Evolutionary conservation across 2,888 invertebrate genomes (phyloP).

Genomic region (Beris morrisii): DNA sequence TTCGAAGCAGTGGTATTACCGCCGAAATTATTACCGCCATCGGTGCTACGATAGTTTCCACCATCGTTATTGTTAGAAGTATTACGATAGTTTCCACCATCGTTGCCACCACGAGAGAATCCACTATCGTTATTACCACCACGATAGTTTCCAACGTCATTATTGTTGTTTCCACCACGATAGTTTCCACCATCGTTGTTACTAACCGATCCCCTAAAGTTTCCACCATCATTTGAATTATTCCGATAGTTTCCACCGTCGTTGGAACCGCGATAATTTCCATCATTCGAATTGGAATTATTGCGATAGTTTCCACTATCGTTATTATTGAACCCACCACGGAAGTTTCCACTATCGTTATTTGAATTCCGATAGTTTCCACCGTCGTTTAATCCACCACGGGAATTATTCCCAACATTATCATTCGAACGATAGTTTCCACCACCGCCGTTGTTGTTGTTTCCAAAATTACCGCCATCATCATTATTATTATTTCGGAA

Average conservation of each 20-base stretch:
- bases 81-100: too few species aligned
- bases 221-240: slow-evolving; percentile 3
- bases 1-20: slow-evolving; percentile 3
- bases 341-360: neutral
- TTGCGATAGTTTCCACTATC: slow-evolving; percentile 5
- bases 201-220: neutral
- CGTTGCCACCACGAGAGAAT: too few species aligned
- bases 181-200: slow-evolving; percentile 13
- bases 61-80: slow-evolving; percentile 10
- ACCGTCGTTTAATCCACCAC: neutral
- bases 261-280: slow-evolving; percentile 5
- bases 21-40: slow-evolving; percentile 4
- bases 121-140: too few species aligned
- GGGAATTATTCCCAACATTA: slow-evolving; percentile 9
- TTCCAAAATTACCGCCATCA: slow-evolving; percentile 9
- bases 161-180: slow-evolving; percentile 10
- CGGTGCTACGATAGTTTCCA: slow-evolving; percentile 9
- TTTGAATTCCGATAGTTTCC: neutral
- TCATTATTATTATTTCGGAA: slow-evolving; percentile 17
- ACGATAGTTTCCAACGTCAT: too few species aligned
- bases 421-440: slow-evolving; percentile 4
- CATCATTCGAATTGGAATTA: slow-evolving; percentile 5
- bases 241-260: neutral
- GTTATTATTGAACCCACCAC: slow-evolving; percentile 13
- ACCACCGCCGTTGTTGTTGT: slow-evolving; percentile 2